Base-by-base conservation (phyloP, 2,113 vertebrate genomes). In the Tangachromis dhanisi region DNA sequence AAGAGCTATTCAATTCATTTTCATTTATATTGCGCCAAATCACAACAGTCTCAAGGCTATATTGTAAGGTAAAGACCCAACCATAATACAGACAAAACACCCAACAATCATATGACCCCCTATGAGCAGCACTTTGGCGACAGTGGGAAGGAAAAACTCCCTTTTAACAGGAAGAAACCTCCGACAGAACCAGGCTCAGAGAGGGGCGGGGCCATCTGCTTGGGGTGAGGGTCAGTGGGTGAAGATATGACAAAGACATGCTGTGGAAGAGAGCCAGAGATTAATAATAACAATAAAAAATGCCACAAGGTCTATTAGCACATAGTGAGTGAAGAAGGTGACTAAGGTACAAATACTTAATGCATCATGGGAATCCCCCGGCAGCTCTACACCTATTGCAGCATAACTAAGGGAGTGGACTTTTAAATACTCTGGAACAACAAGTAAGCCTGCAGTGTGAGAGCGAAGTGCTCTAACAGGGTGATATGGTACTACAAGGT, bases 371-470 rank as follows among this genome's bases (percentile, higher is more conserved):
- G 3, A 53, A 53, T 53, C 51, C 5, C 51, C 51, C 2, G 19
- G 53, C n/a, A 54, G 6, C 53, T n/a, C n/a, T 54, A 54, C 53
- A 7, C 10, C 53, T 55, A 55, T 4, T 55, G 53, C 53, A 55
- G 53, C n/a, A 55, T 13, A 24, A 55, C 11, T 24, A 55, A 55
- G n/a, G 53, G n/a, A 54, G 53, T 53, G 19, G 19, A 10, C 9
- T 53, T 53, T 53, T 21, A 53, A 53, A 53, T 53, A n/a, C 51
- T 53, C 49, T n/a, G 49, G 49, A 53, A 53, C 49, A 53, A 53
- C 49, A 53, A 53, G 51, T 53, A 53, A 0, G 19, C 51, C 51
- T 53, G 51, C 51, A 53, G 51, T 0, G 51, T 0, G 51, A 53
- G 51, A 53, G 51, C 0, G 19, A 53, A 6, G 51, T 6, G 51